phyloP scores from a whole-genome alignment of 1,140 invertebrate species.

The Lordiphosa mommai region DNA sequence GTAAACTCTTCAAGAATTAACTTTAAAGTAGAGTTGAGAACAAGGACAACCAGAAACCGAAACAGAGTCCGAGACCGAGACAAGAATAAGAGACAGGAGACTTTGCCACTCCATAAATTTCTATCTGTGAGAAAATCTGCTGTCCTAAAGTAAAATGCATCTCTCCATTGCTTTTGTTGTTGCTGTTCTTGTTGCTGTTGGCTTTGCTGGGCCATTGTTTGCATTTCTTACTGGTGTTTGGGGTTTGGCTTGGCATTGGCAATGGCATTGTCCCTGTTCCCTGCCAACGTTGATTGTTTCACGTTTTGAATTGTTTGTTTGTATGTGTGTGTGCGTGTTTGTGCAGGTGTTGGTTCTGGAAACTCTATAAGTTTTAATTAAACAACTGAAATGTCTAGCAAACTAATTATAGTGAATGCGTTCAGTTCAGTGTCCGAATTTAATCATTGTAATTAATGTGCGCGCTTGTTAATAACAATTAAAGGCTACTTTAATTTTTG shows the following conservation, averaged over 20 bases:
- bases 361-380: constrained; percentile 76
- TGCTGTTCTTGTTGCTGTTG: constrained; percentile 20
- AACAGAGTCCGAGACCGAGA: constrained; percentile 2
- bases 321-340: constrained; percentile 5
- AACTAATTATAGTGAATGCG: constrained; percentile 66
- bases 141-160: constrained; percentile 29
- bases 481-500: constrained; percentile 33
- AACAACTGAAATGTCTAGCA: constrained; percentile 63
- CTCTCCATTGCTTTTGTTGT: constrained; percentile 21
- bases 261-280: constrained; percentile 23
- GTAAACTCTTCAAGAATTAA: too few relatives aligned
- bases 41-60: background rate
- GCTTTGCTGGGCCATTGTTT: constrained; percentile 38
- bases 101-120: constrained; percentile 61
- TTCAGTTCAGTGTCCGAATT: constrained; percentile 28
- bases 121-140: constrained; percentile 50
- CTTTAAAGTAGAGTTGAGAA: too few relatives aligned
- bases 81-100: background rate
- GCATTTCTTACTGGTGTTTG: constrained; percentile 27
- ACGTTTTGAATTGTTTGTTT: constrained; percentile 48
- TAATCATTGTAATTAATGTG: constrained; percentile 72
- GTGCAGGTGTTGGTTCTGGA: constrained; percentile 5
- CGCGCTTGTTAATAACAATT: constrained; percentile 74
- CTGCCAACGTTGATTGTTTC: constrained; percentile 64
- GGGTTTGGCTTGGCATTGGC: constrained; percentile 30